A percentile compares a stretch with the other conserved stretches of the same genome.
phyloP scores from a whole-genome alignment of 2,113 vertebrate genomes.

The Orthonyx spaldingii region DNA sequence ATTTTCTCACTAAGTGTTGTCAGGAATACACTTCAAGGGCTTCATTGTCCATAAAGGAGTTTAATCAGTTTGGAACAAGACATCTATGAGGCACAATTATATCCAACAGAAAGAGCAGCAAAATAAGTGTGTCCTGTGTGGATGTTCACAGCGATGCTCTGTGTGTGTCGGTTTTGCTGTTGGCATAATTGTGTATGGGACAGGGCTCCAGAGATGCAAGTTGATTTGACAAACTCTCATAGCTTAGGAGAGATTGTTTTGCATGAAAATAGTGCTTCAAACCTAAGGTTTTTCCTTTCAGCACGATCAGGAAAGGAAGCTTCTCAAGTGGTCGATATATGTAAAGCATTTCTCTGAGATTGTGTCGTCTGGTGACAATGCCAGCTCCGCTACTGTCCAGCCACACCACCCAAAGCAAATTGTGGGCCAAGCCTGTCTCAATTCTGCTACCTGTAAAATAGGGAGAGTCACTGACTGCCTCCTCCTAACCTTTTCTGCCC shows the following conservation, averaged over 20 bases:
- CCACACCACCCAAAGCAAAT: background rate
- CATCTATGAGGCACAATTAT: background rate
- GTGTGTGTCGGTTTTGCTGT: background rate
- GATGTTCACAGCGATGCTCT: background rate
- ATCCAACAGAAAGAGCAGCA: background rate
- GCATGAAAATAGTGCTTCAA: background rate
- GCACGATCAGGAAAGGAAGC: background rate
- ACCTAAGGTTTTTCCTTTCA: background rate
- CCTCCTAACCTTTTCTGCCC: background rate
- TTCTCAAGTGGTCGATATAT: background rate
- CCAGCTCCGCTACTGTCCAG: background rate
- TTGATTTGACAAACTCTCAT: background rate
- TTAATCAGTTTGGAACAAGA: background rate
- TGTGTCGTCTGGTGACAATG: background rate
- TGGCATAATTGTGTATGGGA: background rate
- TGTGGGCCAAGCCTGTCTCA: background rate
- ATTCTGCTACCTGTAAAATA: background rate
- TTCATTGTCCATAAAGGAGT: background rate
- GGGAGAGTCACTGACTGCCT: background rate
- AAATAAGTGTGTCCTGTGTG: background rate
- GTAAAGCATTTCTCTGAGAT: background rate
- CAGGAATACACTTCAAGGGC: background rate
- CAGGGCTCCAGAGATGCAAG: background rate
- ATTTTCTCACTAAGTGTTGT: background rate
- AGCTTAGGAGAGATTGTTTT: background rate